Conservation (phyloP, 2,888 invertebrate species). For the Malthinus flaveolus region DNA sequence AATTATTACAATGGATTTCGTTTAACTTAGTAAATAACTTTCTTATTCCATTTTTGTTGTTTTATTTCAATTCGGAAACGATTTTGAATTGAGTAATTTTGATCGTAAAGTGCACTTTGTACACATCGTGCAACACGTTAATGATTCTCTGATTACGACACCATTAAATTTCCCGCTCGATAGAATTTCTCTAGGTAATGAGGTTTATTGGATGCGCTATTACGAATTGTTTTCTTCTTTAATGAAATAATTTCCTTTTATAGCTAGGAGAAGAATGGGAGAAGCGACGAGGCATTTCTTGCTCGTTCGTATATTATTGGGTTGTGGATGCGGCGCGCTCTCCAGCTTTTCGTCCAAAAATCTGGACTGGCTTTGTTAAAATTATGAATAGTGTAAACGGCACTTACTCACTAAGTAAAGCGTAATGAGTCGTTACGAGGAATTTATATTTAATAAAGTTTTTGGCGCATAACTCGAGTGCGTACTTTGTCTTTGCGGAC, state of each 20-base stretch:
- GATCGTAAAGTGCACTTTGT: slow-evolving; percentile 16
- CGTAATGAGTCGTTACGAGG: slow-evolving; percentile 16
- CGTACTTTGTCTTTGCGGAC: slow-evolving; percentile 9
- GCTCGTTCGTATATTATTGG: neutral
- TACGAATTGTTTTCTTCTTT: slow-evolving; percentile 19
- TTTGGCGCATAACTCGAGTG: slow-evolving; percentile 12
- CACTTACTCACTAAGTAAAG: neutral
- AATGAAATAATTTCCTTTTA: neutral
- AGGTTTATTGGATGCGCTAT: slow-evolving; percentile 35
- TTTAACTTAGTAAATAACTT: too few relatives aligned
- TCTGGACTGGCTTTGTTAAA: neutral
- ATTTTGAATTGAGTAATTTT: neutral
- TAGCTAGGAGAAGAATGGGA: too few relatives aligned
- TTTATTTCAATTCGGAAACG: neutral
- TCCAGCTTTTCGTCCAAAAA: neutral
- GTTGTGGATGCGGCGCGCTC: neutral
- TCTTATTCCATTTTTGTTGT: neutral
- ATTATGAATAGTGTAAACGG: too few relatives aligned
- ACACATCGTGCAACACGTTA: slow-evolving; percentile 26
- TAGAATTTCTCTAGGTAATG: slow-evolving; percentile 32
- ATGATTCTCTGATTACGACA: slow-evolving; percentile 40
- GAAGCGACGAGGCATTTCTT: neutral
- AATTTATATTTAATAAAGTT: slow-evolving; percentile 17
- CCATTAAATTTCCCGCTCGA: slow-evolving; percentile 35
- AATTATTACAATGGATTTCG: too few relatives aligned